Evolutionary conservation across 2,888 invertebrate species (phyloP).

Genomic region (Chloroclysta siterata): DNA sequence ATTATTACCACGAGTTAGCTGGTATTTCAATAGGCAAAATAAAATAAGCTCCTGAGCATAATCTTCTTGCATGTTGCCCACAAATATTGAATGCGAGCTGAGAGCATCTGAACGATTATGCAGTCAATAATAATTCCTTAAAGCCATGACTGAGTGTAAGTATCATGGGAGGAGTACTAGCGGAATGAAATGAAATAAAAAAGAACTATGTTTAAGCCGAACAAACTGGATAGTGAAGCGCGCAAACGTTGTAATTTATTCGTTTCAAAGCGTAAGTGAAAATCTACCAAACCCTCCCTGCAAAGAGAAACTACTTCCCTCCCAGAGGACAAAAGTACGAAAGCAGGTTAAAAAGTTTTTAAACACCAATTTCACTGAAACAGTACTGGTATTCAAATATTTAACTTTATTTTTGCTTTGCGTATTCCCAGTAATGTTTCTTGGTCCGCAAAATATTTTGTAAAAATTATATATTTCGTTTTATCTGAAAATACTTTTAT

Average conservation of each 20-base stretch:
- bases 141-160: not conserved
- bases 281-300: slow-evolving; percentile 59
- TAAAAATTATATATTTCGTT: not conserved
- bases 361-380: slow-evolving; percentile 48
- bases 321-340: slow-evolving; percentile 53
- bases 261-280: slow-evolving; percentile 60
- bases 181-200: slow-evolving; percentile 18
- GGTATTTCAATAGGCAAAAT: too few relatives aligned
- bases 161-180: not conserved
- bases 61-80: not conserved
- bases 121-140: too few relatives aligned
- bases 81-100: not conserved
- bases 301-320: slow-evolving; percentile 46
- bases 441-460: not conserved
- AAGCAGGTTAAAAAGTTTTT: slow-evolving; percentile 65
- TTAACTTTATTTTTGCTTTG: slow-evolving; percentile 8
- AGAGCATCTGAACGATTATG: not conserved
- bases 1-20: too few relatives aligned
- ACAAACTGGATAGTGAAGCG: slow-evolving; percentile 33
- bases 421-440: slow-evolving; percentile 2
- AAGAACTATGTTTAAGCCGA: slow-evolving; percentile 16
- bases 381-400: slow-evolving; percentile 8
- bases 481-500: not conserved
- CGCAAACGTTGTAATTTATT: slow-evolving; percentile 68
- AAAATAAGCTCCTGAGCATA: not conserved